These are phyloP conservation scores for Microchirus variegatus DNA, from an alignment of 2,797 vertebrate genomes.

Conservation along the genomic window DNA sequence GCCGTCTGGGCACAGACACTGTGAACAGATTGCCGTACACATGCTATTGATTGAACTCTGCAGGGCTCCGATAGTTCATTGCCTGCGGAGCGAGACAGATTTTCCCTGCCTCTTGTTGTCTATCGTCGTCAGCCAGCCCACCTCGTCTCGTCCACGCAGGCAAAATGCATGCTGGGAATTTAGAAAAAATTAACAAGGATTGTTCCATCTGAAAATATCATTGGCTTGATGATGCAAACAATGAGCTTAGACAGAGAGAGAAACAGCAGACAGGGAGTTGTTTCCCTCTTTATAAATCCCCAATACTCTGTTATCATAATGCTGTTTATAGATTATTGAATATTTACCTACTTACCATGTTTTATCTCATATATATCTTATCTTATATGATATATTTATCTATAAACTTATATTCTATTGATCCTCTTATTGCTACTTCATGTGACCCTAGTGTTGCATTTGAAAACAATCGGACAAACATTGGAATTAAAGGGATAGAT, in stretches of 20 bases:
- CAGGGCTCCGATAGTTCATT: slow-evolving; percentile 50
- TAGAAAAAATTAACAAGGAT: slow-evolving; percentile 38
- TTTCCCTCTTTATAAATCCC: no score
- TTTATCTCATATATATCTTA: no score
- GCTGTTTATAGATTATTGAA: no score
- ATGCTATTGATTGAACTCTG: slow-evolving; percentile 64
- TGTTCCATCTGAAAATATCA: slow-evolving; percentile 24
- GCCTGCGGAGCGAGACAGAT: slow-evolving; percentile 40
- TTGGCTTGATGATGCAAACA: slow-evolving; percentile 25
- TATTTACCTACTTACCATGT: no score
- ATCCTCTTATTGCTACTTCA: no score
- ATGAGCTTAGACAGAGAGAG: slow-evolving; percentile 13
- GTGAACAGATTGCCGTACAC: slow-evolving; percentile 62
- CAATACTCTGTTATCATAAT: not conserved
- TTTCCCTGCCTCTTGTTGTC: slow-evolving; percentile 34
- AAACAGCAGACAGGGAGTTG: not conserved
- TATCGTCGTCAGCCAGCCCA: slow-evolving; percentile 35
- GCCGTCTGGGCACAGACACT: slow-evolving; percentile 39
- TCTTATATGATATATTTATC: no score
- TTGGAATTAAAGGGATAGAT: no score
- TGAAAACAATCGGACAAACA: no score
- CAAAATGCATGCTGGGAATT: slow-evolving; percentile 31
- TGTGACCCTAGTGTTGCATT: no score
- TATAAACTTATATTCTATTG: no score
- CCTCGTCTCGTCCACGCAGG: slow-evolving; percentile 23